A percentile compares a stretch with the other conserved stretches of the same genome.
Conservation (phyloP, 2,888 invertebrate genomes). For the Lepas anatifera region DNA sequence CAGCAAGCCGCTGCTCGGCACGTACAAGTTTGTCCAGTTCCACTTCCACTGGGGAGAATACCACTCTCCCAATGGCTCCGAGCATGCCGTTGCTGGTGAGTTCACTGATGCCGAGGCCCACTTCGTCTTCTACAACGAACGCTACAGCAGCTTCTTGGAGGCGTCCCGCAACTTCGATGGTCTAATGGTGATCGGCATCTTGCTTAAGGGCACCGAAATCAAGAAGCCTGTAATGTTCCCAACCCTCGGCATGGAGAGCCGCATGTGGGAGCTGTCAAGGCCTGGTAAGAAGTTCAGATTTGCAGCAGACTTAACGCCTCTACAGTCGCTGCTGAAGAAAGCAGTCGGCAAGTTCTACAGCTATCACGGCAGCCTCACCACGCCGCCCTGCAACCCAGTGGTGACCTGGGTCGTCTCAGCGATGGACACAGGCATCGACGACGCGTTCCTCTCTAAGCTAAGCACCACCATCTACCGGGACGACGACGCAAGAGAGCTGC, state of each 20-base stretch:
- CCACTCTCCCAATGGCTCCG: background rate
- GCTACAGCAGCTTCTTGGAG: background rate
- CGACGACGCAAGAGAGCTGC: background rate
- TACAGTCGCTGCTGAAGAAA: background rate
- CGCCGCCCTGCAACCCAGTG: background rate
- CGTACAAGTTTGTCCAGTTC: background rate
- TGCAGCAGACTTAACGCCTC: background rate
- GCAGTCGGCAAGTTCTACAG: background rate
- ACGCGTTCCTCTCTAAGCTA: background rate
- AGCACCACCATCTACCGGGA: background rate
- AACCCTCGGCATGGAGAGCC: background rate
- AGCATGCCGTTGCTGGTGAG: background rate
- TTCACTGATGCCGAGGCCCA: constrained; percentile 2
- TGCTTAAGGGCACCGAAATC: background rate
- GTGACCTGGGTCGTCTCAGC: background rate
- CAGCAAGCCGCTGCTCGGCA: background rate
- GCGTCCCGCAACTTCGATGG: background rate
- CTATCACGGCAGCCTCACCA: constrained; percentile 9
- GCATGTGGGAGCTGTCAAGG: background rate
- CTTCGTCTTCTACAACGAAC: constrained; percentile 1
- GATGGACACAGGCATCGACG: background rate
- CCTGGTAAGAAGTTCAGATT: background rate
- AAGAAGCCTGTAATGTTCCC: background rate
- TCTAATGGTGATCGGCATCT: background rate
- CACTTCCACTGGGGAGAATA: constrained; percentile 9